These are phyloP conservation scores for Lottia gigantea DNA, from an alignment of 2,888 invertebrate species.

Conservation along the genomic window DNA sequence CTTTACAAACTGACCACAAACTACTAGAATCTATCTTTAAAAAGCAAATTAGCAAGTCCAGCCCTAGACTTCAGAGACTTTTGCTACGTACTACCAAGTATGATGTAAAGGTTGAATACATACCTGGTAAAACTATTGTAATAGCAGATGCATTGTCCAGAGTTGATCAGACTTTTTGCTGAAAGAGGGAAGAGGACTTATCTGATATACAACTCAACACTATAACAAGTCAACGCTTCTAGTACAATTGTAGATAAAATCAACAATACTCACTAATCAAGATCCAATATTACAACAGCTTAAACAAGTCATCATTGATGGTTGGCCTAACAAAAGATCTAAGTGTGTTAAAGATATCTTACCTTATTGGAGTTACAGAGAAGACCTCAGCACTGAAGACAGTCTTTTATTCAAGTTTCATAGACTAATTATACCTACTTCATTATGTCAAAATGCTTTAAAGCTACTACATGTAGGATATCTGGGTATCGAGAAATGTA, in stretches of 20 bases:
- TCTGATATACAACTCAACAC: neutral
- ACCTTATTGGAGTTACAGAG: neutral
- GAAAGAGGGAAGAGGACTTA: neutral
- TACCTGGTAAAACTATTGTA: conserved; percentile 22
- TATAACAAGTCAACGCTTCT: neutral
- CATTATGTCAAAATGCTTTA: neutral
- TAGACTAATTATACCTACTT: neutral
- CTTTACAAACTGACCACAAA: conserved; percentile 32
- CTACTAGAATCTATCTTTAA: conserved; percentile 28
- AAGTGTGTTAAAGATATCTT: neutral
- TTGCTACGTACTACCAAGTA: conserved; percentile 24
- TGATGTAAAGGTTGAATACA: neutral
- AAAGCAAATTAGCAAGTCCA: conserved; percentile 19
- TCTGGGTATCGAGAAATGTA: conserved; percentile 12
- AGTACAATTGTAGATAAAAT: neutral
- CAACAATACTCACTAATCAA: conserved; percentile 9
- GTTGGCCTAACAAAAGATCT: conserved; percentile 9
- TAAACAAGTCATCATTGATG: neutral
- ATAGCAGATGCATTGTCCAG: neutral
- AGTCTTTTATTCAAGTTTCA: conserved; percentile 21
- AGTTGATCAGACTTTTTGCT: neutral
- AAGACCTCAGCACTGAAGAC: neutral
- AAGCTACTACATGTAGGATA: conserved; percentile 1
- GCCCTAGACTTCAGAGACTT: conserved; percentile 29
- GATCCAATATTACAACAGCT: neutral